Base-by-base conservation (phyloP, 2,797 vertebrate species). In the Gambusia yucatana region DNA sequence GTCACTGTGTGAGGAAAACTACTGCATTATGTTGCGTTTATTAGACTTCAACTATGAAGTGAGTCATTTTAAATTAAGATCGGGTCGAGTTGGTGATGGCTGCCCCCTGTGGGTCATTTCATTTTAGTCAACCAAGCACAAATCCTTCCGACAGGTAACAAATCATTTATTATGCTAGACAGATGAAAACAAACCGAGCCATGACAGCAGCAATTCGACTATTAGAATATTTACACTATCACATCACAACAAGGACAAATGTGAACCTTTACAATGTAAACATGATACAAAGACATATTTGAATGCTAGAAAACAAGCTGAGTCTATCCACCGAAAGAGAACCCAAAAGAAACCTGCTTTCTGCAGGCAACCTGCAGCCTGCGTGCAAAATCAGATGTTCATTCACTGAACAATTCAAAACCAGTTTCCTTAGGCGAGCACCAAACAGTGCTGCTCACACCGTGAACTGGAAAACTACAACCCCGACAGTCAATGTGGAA, bases 121-220 rank as follows among this genome's bases (percentile, higher is more conserved):
- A 0, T 52, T 47, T 1, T 36, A 67, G 77, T 77, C 2, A 59
- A 77, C 47, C 75, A 8, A 77, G 75, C 6, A 67, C 6, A 2
- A 79, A 75, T 71, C 30, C 36, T 36, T 28, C 41, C 0, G 71
- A 92, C 89, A 89, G 82, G 86, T 94, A 94, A 93, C 89, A 95
- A 94, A 94, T 93, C 78, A 93, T 95, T 94, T 95, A 94, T 95
- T 95, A 92, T 86, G 90, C 86, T 93, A 93, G 88, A 95, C 92
- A 91, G 89, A 94, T 93, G 86, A 94, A 46, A 61, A 94, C 87
- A 95, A 93, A 94, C 89, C 85, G 88, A 94, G 92, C 91, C 93
- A 95, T 92, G 93, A 94, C 96, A 96, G 96, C 95, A 96, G 95
- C 95, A 95, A 93, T 94, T 95, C 89, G 93, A 92, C 93, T 92